Conservation (phyloP, 2,888 invertebrate genomes). For the Aphidoletes aphidimyza region DNA sequence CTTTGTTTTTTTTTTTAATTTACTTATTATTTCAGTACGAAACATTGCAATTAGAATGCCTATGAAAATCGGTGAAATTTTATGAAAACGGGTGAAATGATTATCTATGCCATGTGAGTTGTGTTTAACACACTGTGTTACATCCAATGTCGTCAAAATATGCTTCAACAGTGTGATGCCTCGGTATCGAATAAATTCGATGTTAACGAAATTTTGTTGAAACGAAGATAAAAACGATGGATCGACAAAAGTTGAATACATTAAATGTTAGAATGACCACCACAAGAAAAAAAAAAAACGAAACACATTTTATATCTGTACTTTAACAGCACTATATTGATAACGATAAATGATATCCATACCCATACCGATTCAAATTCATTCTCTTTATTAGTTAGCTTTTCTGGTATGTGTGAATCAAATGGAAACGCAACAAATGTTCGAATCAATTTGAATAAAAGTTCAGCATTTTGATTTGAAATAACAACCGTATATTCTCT, state of each 20-base stretch:
- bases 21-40: background rate
- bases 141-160: no score
- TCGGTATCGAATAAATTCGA: background rate
- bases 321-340: constrained; percentile 4
- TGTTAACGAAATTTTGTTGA: no score
- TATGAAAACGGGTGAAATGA: constrained; percentile 6
- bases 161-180: no score
- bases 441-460: constrained; percentile 26
- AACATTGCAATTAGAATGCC: background rate
- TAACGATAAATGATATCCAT: constrained; percentile 22
- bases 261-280: background rate
- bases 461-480: background rate
- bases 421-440: background rate
- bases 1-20: background rate
- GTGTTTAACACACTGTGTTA: no score
- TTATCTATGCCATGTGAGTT: no score
- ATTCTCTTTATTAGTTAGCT: no score
- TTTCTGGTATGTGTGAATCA: background rate
- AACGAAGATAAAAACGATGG: background rate
- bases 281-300: background rate
- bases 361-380: background rate
- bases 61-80: constrained; percentile 42
- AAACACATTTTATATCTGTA: constrained; percentile 8
- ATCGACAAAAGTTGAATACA: background rate
- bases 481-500: background rate